Conservation (phyloP, 2,888 invertebrate species). For the Escarpia spicata region DNA sequence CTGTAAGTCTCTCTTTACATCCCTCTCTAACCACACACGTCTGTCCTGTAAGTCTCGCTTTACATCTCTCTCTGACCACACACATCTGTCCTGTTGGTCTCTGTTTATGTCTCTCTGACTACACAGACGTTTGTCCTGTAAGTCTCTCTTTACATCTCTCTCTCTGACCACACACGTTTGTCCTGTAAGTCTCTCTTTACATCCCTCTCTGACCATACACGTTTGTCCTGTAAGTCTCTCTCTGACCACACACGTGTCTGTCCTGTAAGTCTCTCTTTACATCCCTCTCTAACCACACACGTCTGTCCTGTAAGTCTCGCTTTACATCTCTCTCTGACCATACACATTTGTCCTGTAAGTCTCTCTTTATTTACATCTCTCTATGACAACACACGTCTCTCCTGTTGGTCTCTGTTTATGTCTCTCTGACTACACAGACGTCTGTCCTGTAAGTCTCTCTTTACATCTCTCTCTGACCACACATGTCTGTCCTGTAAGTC, state of each 20-base stretch:
- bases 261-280: constrained; percentile 36
- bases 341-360: constrained; percentile 42
- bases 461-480: not conserved
- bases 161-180: constrained; percentile 33
- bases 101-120: not conserved
- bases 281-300: constrained; percentile 24
- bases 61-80: not conserved
- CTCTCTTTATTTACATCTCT: not conserved
- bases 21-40: constrained; percentile 29
- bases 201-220: constrained; percentile 25
- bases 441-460: not conserved
- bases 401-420: constrained; percentile 28
- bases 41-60: constrained; percentile 39
- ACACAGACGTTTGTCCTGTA: constrained; percentile 42
- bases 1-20: no score
- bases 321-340: not conserved
- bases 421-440: no score
- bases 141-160: constrained; percentile 23
- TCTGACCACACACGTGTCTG: constrained; percentile 37
- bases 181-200: constrained; percentile 36
- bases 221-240: constrained; percentile 40
- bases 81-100: constrained; percentile 42
- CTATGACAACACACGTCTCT: constrained; percentile 28
- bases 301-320: constrained; percentile 40
- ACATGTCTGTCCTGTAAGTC: constrained; percentile 39